These are phyloP conservation scores for Kradibia gibbosae DNA, from an alignment of 1,140 invertebrate genomes.

Conservation along the genomic window DNA sequence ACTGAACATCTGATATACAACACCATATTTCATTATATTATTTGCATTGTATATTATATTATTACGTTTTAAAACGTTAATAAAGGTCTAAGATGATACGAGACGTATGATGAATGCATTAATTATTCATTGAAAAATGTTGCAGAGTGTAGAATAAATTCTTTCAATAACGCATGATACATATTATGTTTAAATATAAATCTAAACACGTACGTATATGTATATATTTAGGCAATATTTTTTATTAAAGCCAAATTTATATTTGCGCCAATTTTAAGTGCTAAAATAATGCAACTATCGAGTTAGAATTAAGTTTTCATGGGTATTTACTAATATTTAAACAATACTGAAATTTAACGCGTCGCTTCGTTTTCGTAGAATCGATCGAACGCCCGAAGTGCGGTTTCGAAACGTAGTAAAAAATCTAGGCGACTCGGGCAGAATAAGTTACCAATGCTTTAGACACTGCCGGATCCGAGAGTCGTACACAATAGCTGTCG, in stretches of 20 bases:
- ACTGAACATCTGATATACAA: too few relatives aligned
- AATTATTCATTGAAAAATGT: not conserved
- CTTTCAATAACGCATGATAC: not conserved
- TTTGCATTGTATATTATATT: too few relatives aligned
- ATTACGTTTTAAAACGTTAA: not conserved
- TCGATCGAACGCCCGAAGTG: not conserved
- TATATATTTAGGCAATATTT: too few relatives aligned
- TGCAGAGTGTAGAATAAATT: not conserved
- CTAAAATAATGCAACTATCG: not conserved
- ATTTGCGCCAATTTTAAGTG: too few relatives aligned
- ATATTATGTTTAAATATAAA: not conserved
- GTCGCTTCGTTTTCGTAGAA: not conserved
- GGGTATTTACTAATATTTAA: not conserved
- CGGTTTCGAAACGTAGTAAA: not conserved
- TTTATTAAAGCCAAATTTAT: too few relatives aligned
- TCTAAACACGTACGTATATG: too few relatives aligned
- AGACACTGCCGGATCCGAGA: too few relatives aligned
- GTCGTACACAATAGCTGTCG: too few relatives aligned
- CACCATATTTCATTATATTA: too few relatives aligned
- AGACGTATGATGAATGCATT: not conserved
- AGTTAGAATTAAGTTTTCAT: not conserved
- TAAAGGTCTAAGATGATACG: not conserved
- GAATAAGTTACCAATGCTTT: too few relatives aligned
- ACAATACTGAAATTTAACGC: not conserved
- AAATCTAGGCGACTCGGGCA: too few relatives aligned